Evolutionary conservation across 2,888 invertebrate genomes (phyloP), one percentile per base, ranked within the genome.

Genomic region (Sympetrum striolatum): DNA sequence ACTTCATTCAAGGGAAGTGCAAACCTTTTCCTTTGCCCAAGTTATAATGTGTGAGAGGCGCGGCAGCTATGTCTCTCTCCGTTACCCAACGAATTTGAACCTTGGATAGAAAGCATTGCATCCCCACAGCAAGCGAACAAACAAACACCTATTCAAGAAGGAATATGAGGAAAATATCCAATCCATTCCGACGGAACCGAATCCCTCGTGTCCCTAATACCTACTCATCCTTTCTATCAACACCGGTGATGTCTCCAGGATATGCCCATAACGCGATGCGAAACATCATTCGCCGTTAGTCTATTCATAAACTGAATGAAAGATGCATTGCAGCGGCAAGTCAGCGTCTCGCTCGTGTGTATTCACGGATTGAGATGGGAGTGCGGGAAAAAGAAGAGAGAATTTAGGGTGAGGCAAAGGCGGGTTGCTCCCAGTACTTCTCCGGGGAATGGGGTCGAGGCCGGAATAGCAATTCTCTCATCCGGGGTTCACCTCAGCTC

Each of bases 361-460:
- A 64, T 64, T n/a, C 25, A 58, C 25, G 60, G 37, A 60, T 64
- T 60, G 58, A 18, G 86, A 37, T 37, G 58, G 82, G 35, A 82
- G 58, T 22, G 22, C 8, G 60, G 73, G 73, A 31, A 31, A 73
- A 31, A 73, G 86, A 44, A 31, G 82, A 58, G 35, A 82, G 82
- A 58, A 82, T 82, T 58, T 25, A 58, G 82, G 58, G 82, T 35
- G 82, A 22, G 58, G 58, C 22, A 60, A 82, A 82, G 58, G 58
- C 10, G 35, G 86, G 86, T 60, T 60, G 60, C 86, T 58, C n/a
- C 37, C 60, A 60, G 86, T 64, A 58, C 86, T 86, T 86, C 86
- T 86, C 86, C 58, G 58, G 86, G 86, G 86, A 86, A 86, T 64
- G 64, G 64, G 64, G 86, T 86, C 86, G 86, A 86, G 60, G 60